Evolutionary conservation across 2,888 invertebrate species (phyloP), one percentile per base, ranked within the genome.

Genomic region (Tenthredo scrophulariae): DNA sequence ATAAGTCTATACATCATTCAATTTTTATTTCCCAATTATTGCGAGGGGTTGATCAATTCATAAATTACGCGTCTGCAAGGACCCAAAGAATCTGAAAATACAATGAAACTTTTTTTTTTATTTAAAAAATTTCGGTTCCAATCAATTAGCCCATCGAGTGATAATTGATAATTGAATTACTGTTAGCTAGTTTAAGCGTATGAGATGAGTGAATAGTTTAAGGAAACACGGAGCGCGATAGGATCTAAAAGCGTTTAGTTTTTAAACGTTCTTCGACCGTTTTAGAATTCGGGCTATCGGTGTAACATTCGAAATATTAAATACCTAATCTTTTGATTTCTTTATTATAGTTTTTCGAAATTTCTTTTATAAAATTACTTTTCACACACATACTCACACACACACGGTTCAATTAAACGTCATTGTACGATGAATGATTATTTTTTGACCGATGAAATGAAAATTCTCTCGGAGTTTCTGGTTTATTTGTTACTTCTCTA

Each of bases 1-100:
- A 72, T 87, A 77, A 84, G 85, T 62, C 82, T 58, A 62, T 46
- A 22, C 26, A 26, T 86, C 65, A 86, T 85, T 79, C 18, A 46
- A 75, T 67, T 67, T 9, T 50, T 15, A 15, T 83, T 46, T 43
- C 62, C 46, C 37, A 7, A 37, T 62, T 58, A 82, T 54, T 82
- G 22, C 29, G 29, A 70, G 50, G 83, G 54, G 18, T 80, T 58
- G 79, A 54, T 54, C 9, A 33, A 70, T 54, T 7, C 15, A 5
- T 6, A 7, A 54, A 46, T 46, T 54, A 6, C 1, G 2, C 2
- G 54, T n/a, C n/a, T 54, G n/a, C 7, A 2, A 1, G n/a, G 54
- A n/a, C 46, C 15, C 13, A 13, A 15, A 46, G 0, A 13, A 46
- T 15, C 46, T 15, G 46, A 46, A 46, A 46, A 46, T 46, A 3